Base-by-base conservation (phyloP, 2,888 invertebrate species). In the Cephonodes hylas region DNA sequence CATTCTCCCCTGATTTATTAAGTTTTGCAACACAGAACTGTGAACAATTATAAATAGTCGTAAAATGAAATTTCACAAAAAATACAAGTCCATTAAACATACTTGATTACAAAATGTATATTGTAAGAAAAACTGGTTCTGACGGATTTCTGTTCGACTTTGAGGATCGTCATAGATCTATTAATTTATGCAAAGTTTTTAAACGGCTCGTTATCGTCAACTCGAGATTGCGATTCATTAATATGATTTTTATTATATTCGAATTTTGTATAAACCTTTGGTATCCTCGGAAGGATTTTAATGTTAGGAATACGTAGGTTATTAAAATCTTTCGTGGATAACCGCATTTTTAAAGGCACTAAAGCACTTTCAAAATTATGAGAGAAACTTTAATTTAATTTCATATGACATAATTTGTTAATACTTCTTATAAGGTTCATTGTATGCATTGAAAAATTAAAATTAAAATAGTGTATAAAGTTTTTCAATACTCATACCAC, bases 11-110 rank as follows among this genome's bases (percentile, higher is more conserved):
- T 1, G 31, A 31, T 18, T 53, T 31, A 53, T 53, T 53, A 53
- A 31, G 18, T 53, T 53, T 53, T 53, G 53, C 53, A 53, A 53
- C 31, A 53, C 18, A 18, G 53, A 31, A 53, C 53, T 31, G 18
- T 31, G 53, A 31, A 53, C 53, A 53, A 53, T 53, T 53, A 53
- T 18, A 53, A 53, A 53, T 56, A 56, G 42, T 60, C 56, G 42
- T 44, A 61, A 53, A 56, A 56, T 20, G 27, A 53, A 61, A 42
- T 61, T 56, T 42, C 42, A 56, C 56, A 56, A 42, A 44, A 20
- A 27, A 42, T 15, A 61, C 56, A 10, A 56, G 44, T 44, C 18
- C 18, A 53, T 53, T 53, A 53, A 18, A 53, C 53, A 53, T 53
- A 53, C 53, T 53, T 18, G 31, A 10, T 53, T 53, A 53, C 53